A percentile compares a stretch with the other conserved stretches of the same genome.
Conservation (phyloP, 2,113 vertebrate species). For the Paraplagusia blochii region DNA sequence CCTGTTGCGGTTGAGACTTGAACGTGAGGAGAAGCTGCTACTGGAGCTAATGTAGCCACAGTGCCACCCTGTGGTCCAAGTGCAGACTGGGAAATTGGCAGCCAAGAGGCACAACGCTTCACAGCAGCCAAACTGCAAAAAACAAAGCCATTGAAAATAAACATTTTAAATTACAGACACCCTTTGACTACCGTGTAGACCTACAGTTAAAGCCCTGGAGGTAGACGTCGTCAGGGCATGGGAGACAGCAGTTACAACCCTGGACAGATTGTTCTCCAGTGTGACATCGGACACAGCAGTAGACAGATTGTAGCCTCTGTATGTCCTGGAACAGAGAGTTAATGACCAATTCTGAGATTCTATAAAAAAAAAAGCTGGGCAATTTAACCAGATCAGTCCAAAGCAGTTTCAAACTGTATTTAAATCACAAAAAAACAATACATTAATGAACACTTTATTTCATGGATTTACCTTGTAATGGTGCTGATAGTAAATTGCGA, state of each 20-base stretch:
- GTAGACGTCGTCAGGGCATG: slow-evolving; percentile 88
- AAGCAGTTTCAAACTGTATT: too few relatives aligned
- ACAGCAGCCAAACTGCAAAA: slow-evolving; percentile 89
- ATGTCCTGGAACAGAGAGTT: slow-evolving; percentile 77
- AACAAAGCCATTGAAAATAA: not conserved
- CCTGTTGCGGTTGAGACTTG: slow-evolving; percentile 53
- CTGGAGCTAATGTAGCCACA: slow-evolving; percentile 84
- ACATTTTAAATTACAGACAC: not conserved
- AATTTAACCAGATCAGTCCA: not conserved
- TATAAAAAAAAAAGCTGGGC: not conserved
- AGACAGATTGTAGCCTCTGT: slow-evolving; percentile 88
- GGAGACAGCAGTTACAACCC: slow-evolving; percentile 86
- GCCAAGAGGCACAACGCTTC: slow-evolving; percentile 92
- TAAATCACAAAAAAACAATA: not conserved
- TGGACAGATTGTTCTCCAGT: slow-evolving; percentile 93
- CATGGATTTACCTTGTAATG: slow-evolving; percentile 83
- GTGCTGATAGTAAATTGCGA: slow-evolving; percentile 94
- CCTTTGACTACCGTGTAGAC: slow-evolving; percentile 26
- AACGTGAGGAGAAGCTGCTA: slow-evolving; percentile 42
- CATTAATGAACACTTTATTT: not conserved
- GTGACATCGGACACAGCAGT: slow-evolving; percentile 84
- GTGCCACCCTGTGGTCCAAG: slow-evolving; percentile 93
- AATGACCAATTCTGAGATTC: not conserved
- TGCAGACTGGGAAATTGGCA: slow-evolving; percentile 84
- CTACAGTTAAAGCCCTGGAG: slow-evolving; percentile 87